phyloP scores from a whole-genome alignment of 2,888 invertebrate genomes.

The Nipponacmea schrenckii region DNA sequence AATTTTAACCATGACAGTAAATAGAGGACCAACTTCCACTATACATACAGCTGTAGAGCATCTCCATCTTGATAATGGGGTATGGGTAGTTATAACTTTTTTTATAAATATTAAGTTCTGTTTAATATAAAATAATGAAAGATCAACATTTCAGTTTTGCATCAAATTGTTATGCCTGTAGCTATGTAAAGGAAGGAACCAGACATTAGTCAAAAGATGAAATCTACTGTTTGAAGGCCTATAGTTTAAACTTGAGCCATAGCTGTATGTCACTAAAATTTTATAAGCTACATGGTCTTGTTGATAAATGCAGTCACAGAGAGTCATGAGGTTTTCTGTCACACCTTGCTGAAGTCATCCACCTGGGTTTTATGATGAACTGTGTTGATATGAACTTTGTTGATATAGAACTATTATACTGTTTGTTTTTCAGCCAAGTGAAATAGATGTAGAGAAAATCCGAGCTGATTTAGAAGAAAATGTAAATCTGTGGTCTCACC shows the following conservation, averaged over 20 bases:
- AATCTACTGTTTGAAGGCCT: no score
- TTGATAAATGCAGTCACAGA: neutral
- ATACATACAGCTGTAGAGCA: conserved; percentile 77
- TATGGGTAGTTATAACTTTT: conserved; percentile 18
- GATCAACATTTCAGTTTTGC: no score
- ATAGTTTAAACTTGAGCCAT: no score
- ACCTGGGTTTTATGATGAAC: no score
- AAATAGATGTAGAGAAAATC: conserved; percentile 69
- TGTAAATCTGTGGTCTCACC: conserved; percentile 69
- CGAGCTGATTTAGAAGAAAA: conserved; percentile 71
- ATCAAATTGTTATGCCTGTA: no score
- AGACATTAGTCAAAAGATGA: no score
- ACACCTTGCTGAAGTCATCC: no score
- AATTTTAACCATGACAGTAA: conserved; percentile 76
- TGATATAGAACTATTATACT: neutral
- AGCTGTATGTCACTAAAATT: no score
- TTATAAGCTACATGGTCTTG: neutral
- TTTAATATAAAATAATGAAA: neutral
- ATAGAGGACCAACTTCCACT: conserved; percentile 78
- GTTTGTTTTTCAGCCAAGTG: conserved; percentile 33
- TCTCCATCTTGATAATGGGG: conserved; percentile 38
- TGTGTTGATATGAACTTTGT: no score
- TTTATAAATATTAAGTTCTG: no score
- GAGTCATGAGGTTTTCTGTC: neutral
- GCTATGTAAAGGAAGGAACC: no score